Evolutionary conservation across 2,797 vertebrate genomes (phyloP), one percentile per base, ranked within the genome.

Genomic region (Heterohyrax brucei): DNA sequence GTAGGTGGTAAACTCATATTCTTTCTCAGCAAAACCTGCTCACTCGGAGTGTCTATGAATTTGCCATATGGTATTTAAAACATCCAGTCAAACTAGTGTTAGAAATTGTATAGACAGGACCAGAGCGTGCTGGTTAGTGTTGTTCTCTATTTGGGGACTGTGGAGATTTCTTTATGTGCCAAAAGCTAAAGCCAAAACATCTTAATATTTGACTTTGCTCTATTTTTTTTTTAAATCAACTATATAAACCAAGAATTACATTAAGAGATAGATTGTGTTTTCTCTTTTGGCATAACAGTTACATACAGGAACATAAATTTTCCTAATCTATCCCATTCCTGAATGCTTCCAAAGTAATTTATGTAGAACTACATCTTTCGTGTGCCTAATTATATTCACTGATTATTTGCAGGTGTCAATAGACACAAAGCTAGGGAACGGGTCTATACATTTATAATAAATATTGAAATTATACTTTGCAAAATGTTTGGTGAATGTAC

Each of bases 161-260:
- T 5, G 30, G 93, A 85, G 95, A 93, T 72, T 79, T 88, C 94
- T 94, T 92, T 94, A 53, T 89, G 48, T 96, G 96, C 97, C 96
- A 97, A 93, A 97, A 98, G 73, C 79, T 94, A 50, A 95, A 98
- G 98, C 98, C 98, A 98, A 98, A 97, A 94, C 70, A 93, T 96
- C 97, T 98, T 94, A 96, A 94, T 96, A 98, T 98, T 98, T 98
- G 98, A 97, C 92, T 97, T 98, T 95, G 95, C 84, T 96, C 95
- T 96, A 93, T 96, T 96, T 96, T 97, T 98, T 95, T 98, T 98
- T 94, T 96, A 96, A 97, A 97, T 89, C 95, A 97, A 81, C 59
- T 96, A 82, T 72, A 97, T 95, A 98, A 98, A 98, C 88, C 87
- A 96, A 97, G 92, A 93, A 97, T 95, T 96, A 86, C 66, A 96